phyloP scores from a whole-genome alignment of 2,888 invertebrate species.

The Tenthredo mesomela region DNA sequence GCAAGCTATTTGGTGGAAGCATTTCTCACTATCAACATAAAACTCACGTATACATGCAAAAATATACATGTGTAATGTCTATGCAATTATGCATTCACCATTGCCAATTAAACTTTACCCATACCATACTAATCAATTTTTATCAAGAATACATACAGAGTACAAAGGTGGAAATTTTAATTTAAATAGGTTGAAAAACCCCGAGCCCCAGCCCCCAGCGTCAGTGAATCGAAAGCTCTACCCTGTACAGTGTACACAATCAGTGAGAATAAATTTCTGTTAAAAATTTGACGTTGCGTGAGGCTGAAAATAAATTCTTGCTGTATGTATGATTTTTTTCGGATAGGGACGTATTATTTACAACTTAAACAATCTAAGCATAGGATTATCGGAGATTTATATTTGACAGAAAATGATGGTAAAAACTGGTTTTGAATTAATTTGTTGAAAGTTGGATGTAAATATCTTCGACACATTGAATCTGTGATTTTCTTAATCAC shows the following conservation, averaged over 20 bases:
- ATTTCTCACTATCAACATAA: not conserved
- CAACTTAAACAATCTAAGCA: too few relatives aligned
- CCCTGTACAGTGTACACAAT: too few relatives aligned
- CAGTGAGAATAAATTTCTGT: not conserved
- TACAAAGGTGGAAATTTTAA: not conserved
- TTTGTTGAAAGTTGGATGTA: too few relatives aligned
- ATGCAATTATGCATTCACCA: not conserved
- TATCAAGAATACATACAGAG: not conserved
- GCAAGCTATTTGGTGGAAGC: not conserved
- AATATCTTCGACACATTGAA: too few relatives aligned
- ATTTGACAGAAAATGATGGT: not conserved
- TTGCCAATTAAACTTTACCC: not conserved
- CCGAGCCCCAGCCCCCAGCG: not conserved
- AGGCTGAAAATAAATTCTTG: not conserved
- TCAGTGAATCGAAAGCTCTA: not conserved
- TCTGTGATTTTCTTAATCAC: too few relatives aligned
- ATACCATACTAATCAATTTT: not conserved
- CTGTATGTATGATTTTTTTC: not conserved
- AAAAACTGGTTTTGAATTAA: too few relatives aligned
- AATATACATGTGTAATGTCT: not conserved
- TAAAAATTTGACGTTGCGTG: not conserved
- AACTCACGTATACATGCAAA: not conserved
- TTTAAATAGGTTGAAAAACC: not conserved
- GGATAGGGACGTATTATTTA: too few relatives aligned
- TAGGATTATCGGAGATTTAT: not conserved